These are phyloP conservation scores for Andrena chrysosceles DNA, from an alignment of 2,888 invertebrate genomes.

Conservation along the genomic window DNA sequence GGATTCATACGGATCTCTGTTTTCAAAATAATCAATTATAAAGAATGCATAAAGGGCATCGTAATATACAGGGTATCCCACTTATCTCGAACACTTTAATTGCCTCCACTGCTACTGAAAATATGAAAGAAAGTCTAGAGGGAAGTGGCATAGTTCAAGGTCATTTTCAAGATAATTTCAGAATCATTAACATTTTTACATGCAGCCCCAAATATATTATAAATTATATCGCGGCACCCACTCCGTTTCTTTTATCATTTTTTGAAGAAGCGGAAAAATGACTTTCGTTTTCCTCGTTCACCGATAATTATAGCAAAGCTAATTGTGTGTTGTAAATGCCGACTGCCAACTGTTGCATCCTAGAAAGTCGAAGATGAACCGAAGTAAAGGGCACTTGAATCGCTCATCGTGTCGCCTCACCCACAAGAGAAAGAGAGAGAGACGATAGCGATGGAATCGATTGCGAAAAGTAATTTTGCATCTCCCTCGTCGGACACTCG, in stretches of 20 bases:
- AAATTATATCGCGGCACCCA: background rate
- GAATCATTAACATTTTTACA: too few relatives aligned
- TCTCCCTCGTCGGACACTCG: conserved; percentile 7
- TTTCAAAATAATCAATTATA: too few relatives aligned
- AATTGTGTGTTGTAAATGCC: conserved; percentile 64
- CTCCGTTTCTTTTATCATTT: conserved; percentile 2
- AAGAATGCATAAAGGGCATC: too few relatives aligned
- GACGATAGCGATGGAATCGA: conserved; percentile 26
- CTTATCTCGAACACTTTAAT: too few relatives aligned
- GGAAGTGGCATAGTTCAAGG: too few relatives aligned
- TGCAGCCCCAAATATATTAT: too few relatives aligned
- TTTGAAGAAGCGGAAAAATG: background rate
- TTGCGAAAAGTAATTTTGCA: conserved; percentile 62
- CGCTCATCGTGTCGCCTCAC: conserved; percentile 14
- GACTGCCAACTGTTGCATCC: conserved; percentile 2
- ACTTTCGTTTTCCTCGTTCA: background rate
- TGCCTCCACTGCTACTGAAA: too few relatives aligned
- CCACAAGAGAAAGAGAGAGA: background rate
- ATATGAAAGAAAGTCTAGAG: too few relatives aligned
- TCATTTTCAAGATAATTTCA: too few relatives aligned
- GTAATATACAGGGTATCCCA: too few relatives aligned
- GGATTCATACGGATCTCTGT: too few relatives aligned
- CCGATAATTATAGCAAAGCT: conserved; percentile 31
- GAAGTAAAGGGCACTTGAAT: conserved; percentile 69
- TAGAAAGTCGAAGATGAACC: conserved; percentile 32